Percentiles rank a stretch among this genome's conserved stretches.
Conservation (phyloP, 1,140 invertebrate species). For the Hyposmocoma kahamanoa region DNA sequence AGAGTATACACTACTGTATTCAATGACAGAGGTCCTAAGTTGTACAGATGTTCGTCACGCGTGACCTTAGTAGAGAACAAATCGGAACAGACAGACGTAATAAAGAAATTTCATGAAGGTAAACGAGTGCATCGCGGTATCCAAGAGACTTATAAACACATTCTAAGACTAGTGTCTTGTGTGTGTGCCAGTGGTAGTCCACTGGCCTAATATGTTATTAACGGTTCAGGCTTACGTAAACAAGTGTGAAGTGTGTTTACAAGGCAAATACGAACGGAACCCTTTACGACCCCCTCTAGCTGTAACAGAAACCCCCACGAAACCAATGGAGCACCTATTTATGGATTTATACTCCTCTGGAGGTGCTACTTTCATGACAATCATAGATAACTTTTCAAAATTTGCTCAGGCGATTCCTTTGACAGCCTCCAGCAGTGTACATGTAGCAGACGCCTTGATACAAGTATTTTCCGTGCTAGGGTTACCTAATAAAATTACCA, state of each 20-base stretch:
- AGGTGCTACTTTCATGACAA: constrained; percentile 4
- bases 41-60: constrained; percentile 11
- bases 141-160: constrained; percentile 20
- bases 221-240: neutral
- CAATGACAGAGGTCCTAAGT: constrained; percentile 11
- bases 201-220: constrained; percentile 31
- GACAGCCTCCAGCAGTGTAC: constrained; percentile 3
- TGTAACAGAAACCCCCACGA: constrained; percentile 5
- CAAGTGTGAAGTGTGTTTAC: neutral
- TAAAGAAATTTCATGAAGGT: constrained; percentile 21
- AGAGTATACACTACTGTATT: constrained; percentile 13
- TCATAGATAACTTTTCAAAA: constrained; percentile 10
- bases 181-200: too few relatives aligned
- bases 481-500: constrained; percentile 4
- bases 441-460: constrained; percentile 2
- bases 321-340: constrained; percentile 7
- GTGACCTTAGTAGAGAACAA: constrained; percentile 11
- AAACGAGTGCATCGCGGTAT: constrained; percentile 24
- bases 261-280: constrained; percentile 1
- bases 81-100: constrained; percentile 15
- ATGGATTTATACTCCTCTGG: constrained; percentile 6
- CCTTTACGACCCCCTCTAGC: neutral
- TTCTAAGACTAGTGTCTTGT: too few relatives aligned
- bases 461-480: neutral
- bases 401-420: constrained; percentile 6